Percentiles rank a stretch among this genome's conserved stretches.
Evolutionary conservation across 2,888 invertebrate genomes (phyloP).

Genomic region (Gisinianus flammeolus): DNA sequence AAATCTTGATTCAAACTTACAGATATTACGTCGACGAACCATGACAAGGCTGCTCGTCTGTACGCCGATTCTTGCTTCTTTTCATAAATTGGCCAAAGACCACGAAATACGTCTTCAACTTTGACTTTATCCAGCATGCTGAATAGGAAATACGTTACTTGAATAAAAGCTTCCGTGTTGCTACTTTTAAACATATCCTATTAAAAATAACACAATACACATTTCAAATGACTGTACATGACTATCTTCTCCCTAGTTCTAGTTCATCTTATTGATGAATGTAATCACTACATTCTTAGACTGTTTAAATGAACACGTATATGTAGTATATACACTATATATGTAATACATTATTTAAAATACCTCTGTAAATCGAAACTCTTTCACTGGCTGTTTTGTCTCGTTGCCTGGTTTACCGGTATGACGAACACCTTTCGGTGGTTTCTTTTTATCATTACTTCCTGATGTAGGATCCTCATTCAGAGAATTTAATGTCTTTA

Average conservation of each 20-base stretch:
- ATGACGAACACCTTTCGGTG: not conserved
- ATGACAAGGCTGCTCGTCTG: constrained; percentile 19
- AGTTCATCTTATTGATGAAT: no score
- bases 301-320: not conserved
- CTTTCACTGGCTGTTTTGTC: not conserved
- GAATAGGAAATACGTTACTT: constrained; percentile 33
- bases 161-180: constrained; percentile 36
- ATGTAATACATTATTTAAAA: not conserved
- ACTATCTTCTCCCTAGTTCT: no score
- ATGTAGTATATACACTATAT: not conserved
- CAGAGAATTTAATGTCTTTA: constrained; percentile 1
- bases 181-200: constrained; percentile 23
- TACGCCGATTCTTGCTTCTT: constrained; percentile 28
- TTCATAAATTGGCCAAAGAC: constrained; percentile 37
- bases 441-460: not conserved
- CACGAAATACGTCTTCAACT: constrained; percentile 14
- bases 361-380: constrained; percentile 22
- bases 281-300: no score
- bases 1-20: constrained; percentile 7
- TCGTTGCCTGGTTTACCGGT: not conserved
- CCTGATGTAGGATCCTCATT: not conserved
- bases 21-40: constrained; percentile 28
- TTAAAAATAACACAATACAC: not conserved
- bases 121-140: constrained; percentile 11
- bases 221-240: no score